Base-by-base conservation (phyloP, 2,113 vertebrate species). In the Coracopsis vasa region DNA sequence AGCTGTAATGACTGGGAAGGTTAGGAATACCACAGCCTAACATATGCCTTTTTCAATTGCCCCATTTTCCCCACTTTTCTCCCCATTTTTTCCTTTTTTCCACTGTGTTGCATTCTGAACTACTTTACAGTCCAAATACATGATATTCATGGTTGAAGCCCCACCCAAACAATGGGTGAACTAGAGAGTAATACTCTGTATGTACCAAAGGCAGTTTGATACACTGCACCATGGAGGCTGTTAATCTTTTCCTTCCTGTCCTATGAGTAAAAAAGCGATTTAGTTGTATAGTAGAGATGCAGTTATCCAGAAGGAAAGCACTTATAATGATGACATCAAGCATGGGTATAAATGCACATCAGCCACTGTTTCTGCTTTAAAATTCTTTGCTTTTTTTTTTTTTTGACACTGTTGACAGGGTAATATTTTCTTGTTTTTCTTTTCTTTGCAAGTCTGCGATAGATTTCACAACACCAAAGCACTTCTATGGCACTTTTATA, bases 381-480 rank as follows among this genome's bases (percentile, higher is more conserved):
- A 97, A 90, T 80, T 23, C 14, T 25, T 54, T 27, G 25, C 23
- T 11, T 31, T 16, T 62, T 81, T 81, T 72, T 65, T 80, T 81
- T 74, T 90, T 87, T 4, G 24, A 81, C n/a, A 84, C 41, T 50
- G 65, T 60, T 91, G 89, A 48, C 82, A 95, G 56, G 42, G 69
- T 79, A 93, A 84, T 96, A 94, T 77, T 97, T 93, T 61, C 61
- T 80, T 5, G 0, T 50, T 78, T 89, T 93, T 95, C 89, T 96
- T 91, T 93, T 80, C n/a, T 97, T 96, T 77, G 62, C 3, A 14
- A 94, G 70, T 84, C 72, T 92, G 29, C 94, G 86, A 94, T 74
- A 90, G 90, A 93, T 95, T 97, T 96, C 80, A 92, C 75, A 82
- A 84, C 80, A 92, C n/a, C 78, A 92, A 97, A 97, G 90, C 78